A percentile compares a stretch with the other conserved stretches of the same genome.
These are phyloP conservation scores for Mesochorus sp. DNA, from an alignment of 2,888 invertebrate species.

Conservation along the genomic window DNA sequence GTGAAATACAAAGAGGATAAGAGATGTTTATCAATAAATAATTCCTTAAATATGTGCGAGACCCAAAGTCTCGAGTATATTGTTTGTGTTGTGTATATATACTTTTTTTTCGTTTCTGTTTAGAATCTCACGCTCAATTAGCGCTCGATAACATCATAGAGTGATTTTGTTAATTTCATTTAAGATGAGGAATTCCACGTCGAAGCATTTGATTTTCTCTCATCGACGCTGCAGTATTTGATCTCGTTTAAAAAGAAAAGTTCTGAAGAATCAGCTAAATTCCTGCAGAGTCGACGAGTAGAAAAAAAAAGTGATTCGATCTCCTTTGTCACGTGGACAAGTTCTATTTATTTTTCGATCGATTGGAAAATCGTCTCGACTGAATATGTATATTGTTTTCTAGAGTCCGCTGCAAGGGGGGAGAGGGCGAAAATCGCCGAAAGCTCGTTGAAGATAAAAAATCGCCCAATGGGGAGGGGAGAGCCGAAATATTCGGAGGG, in stretches of 20 bases:
- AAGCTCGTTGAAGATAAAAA: background rate
- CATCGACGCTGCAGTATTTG: background rate
- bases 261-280: no score
- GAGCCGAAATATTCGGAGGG: background rate
- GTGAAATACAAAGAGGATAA: constrained; percentile 40
- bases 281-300: no score
- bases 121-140: constrained; percentile 48
- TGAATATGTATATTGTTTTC: background rate
- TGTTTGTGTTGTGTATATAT: constrained; percentile 33
- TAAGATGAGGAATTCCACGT: constrained; percentile 26
- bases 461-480: background rate
- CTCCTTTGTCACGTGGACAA: no score
- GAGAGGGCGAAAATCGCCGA: background rate
- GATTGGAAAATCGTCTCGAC: constrained; percentile 1
- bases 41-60: constrained; percentile 52
- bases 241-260: background rate
- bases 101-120: constrained; percentile 5
- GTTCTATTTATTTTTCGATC: background rate
- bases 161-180: constrained; percentile 30
- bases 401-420: background rate
- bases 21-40: constrained; percentile 52
- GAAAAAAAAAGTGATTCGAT: background rate
- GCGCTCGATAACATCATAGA: constrained; percentile 15
- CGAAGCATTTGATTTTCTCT: constrained; percentile 9
- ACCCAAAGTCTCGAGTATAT: constrained; percentile 35